A percentile compares a stretch with the other conserved stretches of the same genome.
Conservation (phyloP, 2,888 invertebrate species). For the Odontomyia ornata region DNA sequence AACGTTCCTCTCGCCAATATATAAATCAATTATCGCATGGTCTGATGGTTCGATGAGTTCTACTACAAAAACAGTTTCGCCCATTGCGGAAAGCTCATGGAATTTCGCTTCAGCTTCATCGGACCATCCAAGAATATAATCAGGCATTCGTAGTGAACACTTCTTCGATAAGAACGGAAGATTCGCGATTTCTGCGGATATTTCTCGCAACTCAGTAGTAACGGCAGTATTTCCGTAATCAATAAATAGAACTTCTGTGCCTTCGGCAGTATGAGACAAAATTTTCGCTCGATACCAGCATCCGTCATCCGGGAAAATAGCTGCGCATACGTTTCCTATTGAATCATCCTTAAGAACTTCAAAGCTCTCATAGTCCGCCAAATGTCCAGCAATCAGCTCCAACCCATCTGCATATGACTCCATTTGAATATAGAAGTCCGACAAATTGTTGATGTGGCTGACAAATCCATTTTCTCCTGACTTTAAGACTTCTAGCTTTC, state of each 20-base stretch:
- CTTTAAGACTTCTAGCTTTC: conserved; percentile 66
- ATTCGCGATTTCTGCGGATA: conserved; percentile 70
- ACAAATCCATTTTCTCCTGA: conserved; percentile 74
- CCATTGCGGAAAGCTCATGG: conserved; percentile 73
- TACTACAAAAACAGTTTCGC: conserved; percentile 75
- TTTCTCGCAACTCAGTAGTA: conserved; percentile 68
- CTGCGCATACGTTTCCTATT: conserved; percentile 69
- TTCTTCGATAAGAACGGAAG: conserved; percentile 70
- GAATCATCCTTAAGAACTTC: conserved; percentile 63
- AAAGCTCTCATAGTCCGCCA: conserved; percentile 68
- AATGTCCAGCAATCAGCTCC: conserved; percentile 69
- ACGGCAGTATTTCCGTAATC: conserved; percentile 74
- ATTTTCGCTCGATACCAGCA: conserved; percentile 76
- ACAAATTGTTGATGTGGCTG: conserved; percentile 77
- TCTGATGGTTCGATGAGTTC: conserved; percentile 74
- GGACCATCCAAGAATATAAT: conserved; percentile 71
- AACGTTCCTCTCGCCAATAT: conserved; percentile 70
- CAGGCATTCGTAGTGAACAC: conserved; percentile 71
- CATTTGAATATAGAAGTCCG: conserved; percentile 82
- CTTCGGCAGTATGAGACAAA: conserved; percentile 66
- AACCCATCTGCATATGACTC: conserved; percentile 71
- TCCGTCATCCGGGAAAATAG: conserved; percentile 72
- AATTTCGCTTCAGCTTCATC: conserved; percentile 73
- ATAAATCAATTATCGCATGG: conserved; percentile 72
- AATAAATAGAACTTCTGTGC: conserved; percentile 72